A percentile compares a stretch with the other conserved stretches of the same genome.
Conservation (phyloP, 2,888 invertebrate species). For the Ornithoptera alexandrae region DNA sequence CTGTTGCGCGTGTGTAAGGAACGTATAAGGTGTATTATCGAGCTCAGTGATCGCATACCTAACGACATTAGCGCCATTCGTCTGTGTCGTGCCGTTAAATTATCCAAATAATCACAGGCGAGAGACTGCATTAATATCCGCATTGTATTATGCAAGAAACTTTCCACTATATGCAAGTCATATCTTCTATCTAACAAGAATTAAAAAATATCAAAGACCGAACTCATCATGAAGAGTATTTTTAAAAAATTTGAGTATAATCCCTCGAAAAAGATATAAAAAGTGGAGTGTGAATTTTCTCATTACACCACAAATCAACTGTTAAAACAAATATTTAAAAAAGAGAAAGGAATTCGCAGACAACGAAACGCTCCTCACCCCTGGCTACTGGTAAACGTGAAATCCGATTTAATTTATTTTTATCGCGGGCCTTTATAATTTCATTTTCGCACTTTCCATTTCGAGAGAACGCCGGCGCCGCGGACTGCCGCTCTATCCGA, state of each 20-base stretch:
- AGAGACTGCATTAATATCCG: slow-evolving; percentile 70
- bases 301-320: slow-evolving; percentile 78
- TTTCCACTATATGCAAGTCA: background rate
- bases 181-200: no score
- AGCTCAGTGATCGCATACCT: slow-evolving; percentile 62
- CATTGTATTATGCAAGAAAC: slow-evolving; percentile 35
- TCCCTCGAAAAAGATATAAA: slow-evolving; percentile 41
- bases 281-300: slow-evolving; percentile 73
- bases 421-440: slow-evolving; percentile 80
- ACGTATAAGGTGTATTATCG: slow-evolving; percentile 68
- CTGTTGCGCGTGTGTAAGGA: slow-evolving; percentile 74
- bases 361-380: slow-evolving; percentile 73
- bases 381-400: slow-evolving; percentile 76
- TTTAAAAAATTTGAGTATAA: background rate
- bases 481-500: slow-evolving; percentile 77
- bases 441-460: slow-evolving; percentile 81
- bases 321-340: slow-evolving; percentile 78
- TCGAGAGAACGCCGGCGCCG: slow-evolving; percentile 74
- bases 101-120: slow-evolving; percentile 79
- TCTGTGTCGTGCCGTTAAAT: slow-evolving; percentile 78
- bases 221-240: no score
- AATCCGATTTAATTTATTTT: slow-evolving; percentile 81
- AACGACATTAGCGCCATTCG: slow-evolving; percentile 78
- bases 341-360: slow-evolving; percentile 74
- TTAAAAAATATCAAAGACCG: no score